phyloP scores from a whole-genome alignment of 1,140 invertebrate species.

The Trachymyrmex septentrionalis region DNA sequence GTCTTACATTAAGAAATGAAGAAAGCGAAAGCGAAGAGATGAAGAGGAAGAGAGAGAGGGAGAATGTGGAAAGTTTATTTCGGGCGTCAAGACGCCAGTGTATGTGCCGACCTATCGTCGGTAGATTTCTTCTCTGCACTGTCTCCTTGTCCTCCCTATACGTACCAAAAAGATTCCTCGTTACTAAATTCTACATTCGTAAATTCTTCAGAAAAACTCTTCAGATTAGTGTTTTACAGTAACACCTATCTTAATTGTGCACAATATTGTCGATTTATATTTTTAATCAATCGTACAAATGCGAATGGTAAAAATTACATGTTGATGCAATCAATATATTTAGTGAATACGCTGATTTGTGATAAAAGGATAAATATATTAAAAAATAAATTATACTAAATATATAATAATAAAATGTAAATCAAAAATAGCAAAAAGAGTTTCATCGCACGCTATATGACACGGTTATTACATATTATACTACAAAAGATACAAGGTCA shows the following conservation, averaged over 20 bases:
- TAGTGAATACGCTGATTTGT: background rate
- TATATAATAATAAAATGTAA: slow-evolving; percentile 2
- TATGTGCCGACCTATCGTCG: slow-evolving; percentile 66
- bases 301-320: slow-evolving; percentile 3
- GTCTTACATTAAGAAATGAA: slow-evolving; percentile 63
- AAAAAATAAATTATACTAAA: background rate
- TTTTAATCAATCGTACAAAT: background rate
- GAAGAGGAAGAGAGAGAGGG: slow-evolving; percentile 64
- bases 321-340: background rate
- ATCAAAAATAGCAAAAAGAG: background rate
- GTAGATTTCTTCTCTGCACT: slow-evolving; percentile 49
- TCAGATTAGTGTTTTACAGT: background rate
- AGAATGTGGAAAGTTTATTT: slow-evolving; percentile 83
- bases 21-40: slow-evolving; percentile 38
- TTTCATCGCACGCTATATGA: background rate
- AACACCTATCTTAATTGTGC: background rate
- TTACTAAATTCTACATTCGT: slow-evolving; percentile 40
- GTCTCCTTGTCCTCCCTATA: slow-evolving; percentile 28
- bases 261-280: background rate
- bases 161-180: background rate
- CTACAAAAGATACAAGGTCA: background rate
- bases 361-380: background rate
- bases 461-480: background rate
- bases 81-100: slow-evolving; percentile 74
- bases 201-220: slow-evolving; percentile 23